phyloP scores from a whole-genome alignment of 2,888 invertebrate genomes.

The Allophyes oxyacanthae region DNA sequence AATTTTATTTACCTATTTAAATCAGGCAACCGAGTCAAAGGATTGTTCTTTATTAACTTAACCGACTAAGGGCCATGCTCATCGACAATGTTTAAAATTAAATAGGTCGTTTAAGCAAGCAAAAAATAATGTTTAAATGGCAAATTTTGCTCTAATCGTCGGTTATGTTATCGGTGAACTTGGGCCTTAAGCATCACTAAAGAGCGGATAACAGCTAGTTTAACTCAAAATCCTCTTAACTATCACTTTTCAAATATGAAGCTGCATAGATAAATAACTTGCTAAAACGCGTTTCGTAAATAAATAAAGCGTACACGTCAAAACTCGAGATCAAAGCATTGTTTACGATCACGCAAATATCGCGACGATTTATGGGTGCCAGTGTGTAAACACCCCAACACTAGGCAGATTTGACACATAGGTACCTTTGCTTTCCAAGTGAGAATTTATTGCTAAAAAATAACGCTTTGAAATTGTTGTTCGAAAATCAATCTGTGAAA shows the following conservation, averaged over 20 bases:
- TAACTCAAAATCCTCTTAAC: too few relatives aligned
- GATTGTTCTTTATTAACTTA: too few relatives aligned
- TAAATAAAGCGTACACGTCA: slow-evolving; percentile 12
- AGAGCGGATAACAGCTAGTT: too few relatives aligned
- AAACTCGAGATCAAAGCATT: slow-evolving; percentile 55
- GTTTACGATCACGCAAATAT: slow-evolving; percentile 57
- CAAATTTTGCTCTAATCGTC: too few relatives aligned
- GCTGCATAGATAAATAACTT: background rate
- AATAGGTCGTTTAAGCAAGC: too few relatives aligned
- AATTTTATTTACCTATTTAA: too few relatives aligned
- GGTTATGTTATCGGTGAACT: too few relatives aligned
- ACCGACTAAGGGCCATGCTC: too few relatives aligned
- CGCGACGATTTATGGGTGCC: slow-evolving; percentile 54
- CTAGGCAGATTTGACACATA: slow-evolving; percentile 47
- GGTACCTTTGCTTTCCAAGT: slow-evolving; percentile 40
- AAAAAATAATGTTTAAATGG: too few relatives aligned
- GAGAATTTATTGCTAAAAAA: slow-evolving; percentile 41
- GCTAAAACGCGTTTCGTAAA: slow-evolving; percentile 26
- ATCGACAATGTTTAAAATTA: too few relatives aligned
- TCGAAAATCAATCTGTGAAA: slow-evolving; percentile 19
- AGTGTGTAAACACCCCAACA: slow-evolving; percentile 55
- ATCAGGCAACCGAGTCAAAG: too few relatives aligned
- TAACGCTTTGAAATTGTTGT: slow-evolving; percentile 11
- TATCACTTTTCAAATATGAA: background rate
- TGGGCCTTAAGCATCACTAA: too few relatives aligned